phyloP scores from a whole-genome alignment of 2,113 vertebrate genomes.

The Desmodus rotundus region DNA sequence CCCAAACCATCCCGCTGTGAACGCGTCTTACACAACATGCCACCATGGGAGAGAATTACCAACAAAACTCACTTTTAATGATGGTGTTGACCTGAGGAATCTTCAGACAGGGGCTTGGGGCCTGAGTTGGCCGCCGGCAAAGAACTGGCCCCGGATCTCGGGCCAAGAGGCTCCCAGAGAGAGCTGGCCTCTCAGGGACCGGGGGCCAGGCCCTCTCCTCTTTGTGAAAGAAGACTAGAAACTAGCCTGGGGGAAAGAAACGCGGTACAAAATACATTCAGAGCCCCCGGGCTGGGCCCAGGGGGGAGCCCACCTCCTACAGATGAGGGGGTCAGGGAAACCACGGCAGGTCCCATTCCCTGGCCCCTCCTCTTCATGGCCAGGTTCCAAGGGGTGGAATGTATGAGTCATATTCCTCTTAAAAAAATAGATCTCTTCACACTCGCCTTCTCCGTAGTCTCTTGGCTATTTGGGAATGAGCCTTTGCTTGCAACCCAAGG shows the following conservation, averaged over 20 bases:
- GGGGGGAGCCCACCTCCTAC: background rate
- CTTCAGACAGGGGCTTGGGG: constrained; percentile 60
- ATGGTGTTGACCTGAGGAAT: constrained; percentile 76
- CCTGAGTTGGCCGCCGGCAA: background rate
- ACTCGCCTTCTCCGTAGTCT: constrained; percentile 44
- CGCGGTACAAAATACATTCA: constrained; percentile 70
- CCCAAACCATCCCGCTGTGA: rapidly evolving
- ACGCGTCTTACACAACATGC: background rate
- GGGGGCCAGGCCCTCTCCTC: background rate
- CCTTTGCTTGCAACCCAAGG: background rate
- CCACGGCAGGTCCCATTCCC: background rate
- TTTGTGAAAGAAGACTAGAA: constrained; percentile 32
- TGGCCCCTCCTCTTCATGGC: background rate
- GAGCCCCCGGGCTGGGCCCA: background rate
- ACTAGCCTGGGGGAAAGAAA: background rate
- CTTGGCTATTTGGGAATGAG: constrained; percentile 33
- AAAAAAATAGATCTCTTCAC: constrained; percentile 83
- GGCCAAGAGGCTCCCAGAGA: background rate
- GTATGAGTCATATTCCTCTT: constrained; percentile 40
- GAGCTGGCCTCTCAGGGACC: background rate
- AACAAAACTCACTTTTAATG: constrained; percentile 78
- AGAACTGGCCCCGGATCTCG: background rate
- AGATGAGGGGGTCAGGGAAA: background rate
- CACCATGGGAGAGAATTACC: constrained; percentile 19
- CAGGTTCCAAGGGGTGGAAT: background rate